Percentiles rank a stretch among this genome's conserved stretches.
Conservation (phyloP, 2,797 vertebrate genomes). For the Falco cherrug region DNA sequence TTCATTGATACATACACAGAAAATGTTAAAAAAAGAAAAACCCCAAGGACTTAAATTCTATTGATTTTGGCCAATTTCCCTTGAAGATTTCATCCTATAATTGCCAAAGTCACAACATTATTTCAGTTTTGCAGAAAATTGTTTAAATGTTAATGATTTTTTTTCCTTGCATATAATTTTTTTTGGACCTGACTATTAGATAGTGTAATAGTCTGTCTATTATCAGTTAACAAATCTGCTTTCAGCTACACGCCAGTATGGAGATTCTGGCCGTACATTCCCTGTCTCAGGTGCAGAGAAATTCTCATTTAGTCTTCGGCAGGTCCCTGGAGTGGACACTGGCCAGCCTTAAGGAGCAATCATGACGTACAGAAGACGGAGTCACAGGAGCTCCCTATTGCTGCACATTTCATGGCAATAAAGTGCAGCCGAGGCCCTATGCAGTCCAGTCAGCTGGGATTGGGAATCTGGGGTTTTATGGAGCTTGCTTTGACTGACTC, state of each 20-base stretch:
- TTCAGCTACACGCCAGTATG: neutral
- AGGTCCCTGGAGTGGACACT: neutral
- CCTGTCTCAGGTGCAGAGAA: neutral
- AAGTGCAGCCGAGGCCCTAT: neutral
- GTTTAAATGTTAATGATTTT: neutral
- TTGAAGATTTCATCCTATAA: neutral
- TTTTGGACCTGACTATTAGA: neutral
- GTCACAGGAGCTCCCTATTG: neutral
- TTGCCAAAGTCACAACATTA: neutral
- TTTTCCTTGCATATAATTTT: neutral
- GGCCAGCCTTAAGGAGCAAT: neutral
- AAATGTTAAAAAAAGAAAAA: neutral
- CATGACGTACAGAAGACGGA: neutral
- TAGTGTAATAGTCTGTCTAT: neutral
- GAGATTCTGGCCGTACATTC: neutral
- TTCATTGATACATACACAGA: neutral
- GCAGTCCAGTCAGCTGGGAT: neutral
- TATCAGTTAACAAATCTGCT: neutral
- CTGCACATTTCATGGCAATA: neutral
- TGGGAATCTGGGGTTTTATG: neutral
- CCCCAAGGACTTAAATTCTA: neutral
- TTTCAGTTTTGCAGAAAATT: neutral
- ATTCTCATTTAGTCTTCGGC: neutral
- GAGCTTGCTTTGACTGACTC: neutral
- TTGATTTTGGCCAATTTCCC: neutral